Evolutionary conservation across 2,797 vertebrate genomes (phyloP), one percentile per base, ranked within the genome.

Genomic region (Hoplostethus mediterraneus): DNA sequence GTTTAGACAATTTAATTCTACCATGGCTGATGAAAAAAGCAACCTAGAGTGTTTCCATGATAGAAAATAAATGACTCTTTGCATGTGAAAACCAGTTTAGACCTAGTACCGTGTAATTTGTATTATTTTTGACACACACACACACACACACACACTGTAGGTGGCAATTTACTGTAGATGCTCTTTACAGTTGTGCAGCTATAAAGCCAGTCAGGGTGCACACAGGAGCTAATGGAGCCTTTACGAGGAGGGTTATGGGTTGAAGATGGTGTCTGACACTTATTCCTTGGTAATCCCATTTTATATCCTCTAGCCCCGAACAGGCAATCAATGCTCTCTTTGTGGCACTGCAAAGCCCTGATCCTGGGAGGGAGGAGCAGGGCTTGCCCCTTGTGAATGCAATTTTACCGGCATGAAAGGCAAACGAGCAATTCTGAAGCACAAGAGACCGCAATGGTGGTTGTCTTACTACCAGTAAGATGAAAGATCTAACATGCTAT

Each of bases 301-400:
- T 80, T 31, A 67, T 83, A 83, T 86, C 82, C 53, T 75, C 72
- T 69, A 77, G 75, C 77, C 73, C 81, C 73, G 70, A 65, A 12
- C 66, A 79, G 78, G 63, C 63, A 79, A 89, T 91, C 87, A 88
- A 73, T 92, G 80, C 69, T 82, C n/a, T 76, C 81, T 88, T 92
- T 92, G 88, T 87, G 77, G 77, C 47, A n/a, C 67, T 65, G 40
- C 63, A 66, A 67, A 74, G 63, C 48, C 21, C 61, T 68, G 45
- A 72, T 78, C 53, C 52, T 59, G 66, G 54, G 33, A 54, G 48
- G 49, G 42, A 0, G 13, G 33, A 13, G 47, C 31, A 53, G 74
- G 51, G 33, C 52, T 71, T 73, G 56, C 44, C 59, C 58, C 66
- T 63, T 56, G 67, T 71, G 80, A 72, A 85, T 75, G 65, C 45